phyloP scores from a whole-genome alignment of 2,888 invertebrate genomes.

The Nasonovia ribisnigri region DNA sequence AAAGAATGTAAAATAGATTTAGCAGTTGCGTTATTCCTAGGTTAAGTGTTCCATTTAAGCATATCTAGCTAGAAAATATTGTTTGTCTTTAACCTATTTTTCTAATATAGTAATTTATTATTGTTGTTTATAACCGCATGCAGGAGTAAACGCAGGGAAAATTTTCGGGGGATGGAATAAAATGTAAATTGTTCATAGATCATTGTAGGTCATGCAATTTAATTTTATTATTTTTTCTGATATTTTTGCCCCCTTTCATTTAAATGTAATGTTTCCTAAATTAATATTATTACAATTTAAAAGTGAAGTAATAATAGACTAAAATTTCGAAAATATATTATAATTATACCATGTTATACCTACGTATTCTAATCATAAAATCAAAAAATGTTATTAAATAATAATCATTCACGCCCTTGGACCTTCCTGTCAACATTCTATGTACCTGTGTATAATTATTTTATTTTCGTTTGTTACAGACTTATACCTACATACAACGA shows the following conservation, averaged over 20 bases:
- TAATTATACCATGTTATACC: no score
- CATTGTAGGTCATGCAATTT: no score
- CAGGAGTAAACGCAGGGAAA: no score
- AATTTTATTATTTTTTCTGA: no score
- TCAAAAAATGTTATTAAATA: neutral
- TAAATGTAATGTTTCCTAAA: no score
- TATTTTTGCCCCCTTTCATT: neutral
- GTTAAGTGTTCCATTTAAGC: neutral
- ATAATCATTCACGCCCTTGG: neutral
- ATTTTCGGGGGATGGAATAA: no score
- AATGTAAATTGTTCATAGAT: no score
- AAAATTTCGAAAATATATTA: no score
- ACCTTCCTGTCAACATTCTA: neutral
- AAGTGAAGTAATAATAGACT: no score
- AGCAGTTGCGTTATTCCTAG: neutral
- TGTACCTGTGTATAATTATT: neutral
- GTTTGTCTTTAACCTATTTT: neutral
- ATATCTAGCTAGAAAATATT: neutral
- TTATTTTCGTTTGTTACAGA: conserved; percentile 31
- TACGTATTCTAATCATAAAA: neutral
- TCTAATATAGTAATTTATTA: neutral
- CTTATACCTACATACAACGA: conserved; percentile 32
- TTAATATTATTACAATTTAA: no score
- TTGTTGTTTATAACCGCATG: neutral
- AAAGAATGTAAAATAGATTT: neutral